phyloP scores from a whole-genome alignment of 2,113 vertebrate genomes.

The Chaetura pelagica region DNA sequence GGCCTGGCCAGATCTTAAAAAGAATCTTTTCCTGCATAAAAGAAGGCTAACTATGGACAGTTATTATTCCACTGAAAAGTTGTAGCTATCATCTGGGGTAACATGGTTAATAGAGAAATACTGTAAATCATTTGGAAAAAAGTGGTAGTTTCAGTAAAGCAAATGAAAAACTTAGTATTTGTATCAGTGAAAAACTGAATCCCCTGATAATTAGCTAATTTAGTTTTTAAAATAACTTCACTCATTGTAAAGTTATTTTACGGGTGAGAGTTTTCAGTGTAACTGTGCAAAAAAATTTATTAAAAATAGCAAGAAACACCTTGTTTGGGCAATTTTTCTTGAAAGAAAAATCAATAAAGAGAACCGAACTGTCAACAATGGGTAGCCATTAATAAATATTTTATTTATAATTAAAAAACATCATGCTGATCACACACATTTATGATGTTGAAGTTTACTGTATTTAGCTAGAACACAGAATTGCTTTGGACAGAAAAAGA shows the following conservation, averaged over 20 bases:
- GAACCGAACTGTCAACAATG: conserved; percentile 26
- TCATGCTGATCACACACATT: not conserved
- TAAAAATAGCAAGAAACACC: not conserved
- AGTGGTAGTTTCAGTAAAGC: not conserved
- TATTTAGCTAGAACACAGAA: not conserved
- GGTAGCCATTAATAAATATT: not conserved
- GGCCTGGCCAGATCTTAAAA: not conserved
- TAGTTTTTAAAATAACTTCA: not conserved
- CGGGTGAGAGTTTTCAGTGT: not conserved
- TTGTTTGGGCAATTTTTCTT: not conserved
- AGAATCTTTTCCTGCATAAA: not conserved
- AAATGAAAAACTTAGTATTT: not conserved
- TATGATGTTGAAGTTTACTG: not conserved
- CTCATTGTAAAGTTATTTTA: not conserved
- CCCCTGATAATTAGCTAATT: not conserved
- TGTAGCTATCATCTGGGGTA: not conserved
- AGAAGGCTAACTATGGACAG: not conserved
- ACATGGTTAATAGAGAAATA: not conserved
- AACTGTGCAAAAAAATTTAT: not conserved
- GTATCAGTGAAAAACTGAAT: not conserved
- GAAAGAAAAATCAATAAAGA: conserved; percentile 32
- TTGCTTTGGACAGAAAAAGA: not conserved
- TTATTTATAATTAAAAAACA: not conserved
- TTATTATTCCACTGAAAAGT: not conserved
- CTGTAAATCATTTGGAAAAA: not conserved